Conservation (phyloP, 2,797 vertebrate genomes). For the Sparus aurata region DNA sequence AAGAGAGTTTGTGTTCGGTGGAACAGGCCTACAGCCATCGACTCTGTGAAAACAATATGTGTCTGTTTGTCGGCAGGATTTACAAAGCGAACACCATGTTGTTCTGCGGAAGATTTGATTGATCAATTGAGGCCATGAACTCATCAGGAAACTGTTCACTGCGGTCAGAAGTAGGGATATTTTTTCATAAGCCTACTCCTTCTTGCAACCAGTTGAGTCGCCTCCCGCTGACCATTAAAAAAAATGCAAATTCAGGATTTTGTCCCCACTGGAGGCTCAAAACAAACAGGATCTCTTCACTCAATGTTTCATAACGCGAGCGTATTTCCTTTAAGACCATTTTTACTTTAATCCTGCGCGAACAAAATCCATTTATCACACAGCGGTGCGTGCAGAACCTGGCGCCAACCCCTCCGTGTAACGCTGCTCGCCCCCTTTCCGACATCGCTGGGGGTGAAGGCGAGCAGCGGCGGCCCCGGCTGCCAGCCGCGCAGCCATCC, state of each 20-base stretch:
- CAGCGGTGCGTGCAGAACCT: conserved; percentile 33
- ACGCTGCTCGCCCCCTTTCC: conserved; percentile 15
- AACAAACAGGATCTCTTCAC: not conserved
- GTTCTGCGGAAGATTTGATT: no score
- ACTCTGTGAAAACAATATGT: not conserved
- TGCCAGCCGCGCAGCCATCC: conserved; percentile 54
- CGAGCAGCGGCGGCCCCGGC: conserved; percentile 1
- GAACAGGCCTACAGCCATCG: not conserved
- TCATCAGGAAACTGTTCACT: no score
- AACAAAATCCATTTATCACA: conserved; percentile 34
- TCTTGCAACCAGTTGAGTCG: no score
- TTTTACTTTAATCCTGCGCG: not conserved
- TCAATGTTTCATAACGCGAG: not conserved
- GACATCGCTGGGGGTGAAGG: conserved; percentile 53
- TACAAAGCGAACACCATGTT: no score
- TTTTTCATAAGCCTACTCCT: no score
- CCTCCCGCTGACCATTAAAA: no score
- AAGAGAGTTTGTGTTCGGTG: not conserved
- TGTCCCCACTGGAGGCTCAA: no score
- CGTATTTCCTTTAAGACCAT: not conserved
- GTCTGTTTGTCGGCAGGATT: no score
- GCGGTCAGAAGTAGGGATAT: no score
- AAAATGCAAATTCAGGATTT: no score
- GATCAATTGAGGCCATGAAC: no score
- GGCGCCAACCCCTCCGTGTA: conserved; percentile 19